Percentiles rank a stretch among this genome's conserved stretches.
These are phyloP conservation scores for Stegostoma tigrinum DNA, from an alignment of 2,113 vertebrate genomes.

Conservation along the genomic window DNA sequence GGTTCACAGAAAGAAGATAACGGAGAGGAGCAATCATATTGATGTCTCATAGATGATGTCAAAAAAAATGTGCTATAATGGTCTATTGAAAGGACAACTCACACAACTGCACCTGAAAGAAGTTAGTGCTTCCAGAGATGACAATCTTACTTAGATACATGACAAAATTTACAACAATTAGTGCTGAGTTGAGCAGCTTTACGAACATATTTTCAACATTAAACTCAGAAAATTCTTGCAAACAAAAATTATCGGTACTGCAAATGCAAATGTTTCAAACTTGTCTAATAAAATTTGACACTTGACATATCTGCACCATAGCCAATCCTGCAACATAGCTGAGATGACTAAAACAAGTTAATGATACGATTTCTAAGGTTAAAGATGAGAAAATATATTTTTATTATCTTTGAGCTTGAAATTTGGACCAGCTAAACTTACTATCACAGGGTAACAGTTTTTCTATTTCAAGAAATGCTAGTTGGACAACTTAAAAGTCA, in stretches of 20 bases:
- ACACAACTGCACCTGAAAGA: not conserved
- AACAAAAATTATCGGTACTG: not conserved
- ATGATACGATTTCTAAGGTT: not conserved
- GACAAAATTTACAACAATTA: not conserved
- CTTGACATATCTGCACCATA: not conserved
- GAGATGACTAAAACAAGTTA: not conserved
- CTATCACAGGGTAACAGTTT: not conserved
- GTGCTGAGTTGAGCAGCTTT: not conserved
- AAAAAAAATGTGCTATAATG: not conserved
- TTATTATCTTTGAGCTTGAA: not conserved
- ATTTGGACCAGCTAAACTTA: not conserved
- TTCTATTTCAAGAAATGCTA: not conserved
- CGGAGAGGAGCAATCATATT: not conserved
- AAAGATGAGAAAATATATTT: constrained; percentile 21
- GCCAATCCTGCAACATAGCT: not conserved
- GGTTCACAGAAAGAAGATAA: not conserved
- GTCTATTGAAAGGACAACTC: not conserved
- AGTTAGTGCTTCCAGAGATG: not conserved
- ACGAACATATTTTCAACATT: not conserved
- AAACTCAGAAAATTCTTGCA: not conserved
- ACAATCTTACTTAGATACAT: not conserved
- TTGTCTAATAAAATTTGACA: not conserved
- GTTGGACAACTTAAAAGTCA: not conserved
- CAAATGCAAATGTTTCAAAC: not conserved
- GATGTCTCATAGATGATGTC: not conserved